Evolutionary conservation across 2,113 vertebrate species (phyloP), one percentile per base, ranked within the genome.

Genomic region (Ictalurus furcatus): DNA sequence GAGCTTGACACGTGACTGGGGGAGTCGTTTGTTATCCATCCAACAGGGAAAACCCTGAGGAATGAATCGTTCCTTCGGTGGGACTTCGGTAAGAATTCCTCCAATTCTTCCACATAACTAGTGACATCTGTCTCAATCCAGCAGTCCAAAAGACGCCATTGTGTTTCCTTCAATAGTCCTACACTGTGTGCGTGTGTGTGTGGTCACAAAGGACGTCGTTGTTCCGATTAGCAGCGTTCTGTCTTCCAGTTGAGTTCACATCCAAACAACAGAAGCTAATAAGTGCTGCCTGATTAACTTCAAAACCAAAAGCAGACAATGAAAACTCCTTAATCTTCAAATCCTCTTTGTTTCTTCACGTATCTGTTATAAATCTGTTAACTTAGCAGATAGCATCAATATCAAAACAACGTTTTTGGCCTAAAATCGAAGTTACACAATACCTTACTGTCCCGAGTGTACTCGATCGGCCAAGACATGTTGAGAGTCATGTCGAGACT

Each of bases 131-230:
- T 92, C 93, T 91, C 92, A 87, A 90, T 92, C 92, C 86, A 52
- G 90, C 9, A 88, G 84, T 89, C 91, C 90, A 89, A 93, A 94
- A 94, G 88, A 79, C 85, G 86, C 84, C 73, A 93, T 95, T 95
- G 93, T 95, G 52, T 93, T 84, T 87, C 34, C 80, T 89, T 94
- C 93, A 95, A 94, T 85, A 89, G 88, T 90, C 92, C 93, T 92
- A 93, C 94, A 78, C 92, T 78, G 40, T 78, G 74, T 76, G 73
- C 44, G 73, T 76, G 73, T 52, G 25, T 52, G 76, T 48, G 44
- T 25, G 48, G 89, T 82, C 76, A 88, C 58, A 25, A 88, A 69
- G 79, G 86, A 37, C 6, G 6, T 4, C 40, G 40, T 84, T 86
- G 67, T 88, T 86, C 52, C 58, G 78, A 86, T 86, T 61, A 83